Conservation (phyloP, 23 tunicate genomes). For the Halocynthia roretzi region DNA sequence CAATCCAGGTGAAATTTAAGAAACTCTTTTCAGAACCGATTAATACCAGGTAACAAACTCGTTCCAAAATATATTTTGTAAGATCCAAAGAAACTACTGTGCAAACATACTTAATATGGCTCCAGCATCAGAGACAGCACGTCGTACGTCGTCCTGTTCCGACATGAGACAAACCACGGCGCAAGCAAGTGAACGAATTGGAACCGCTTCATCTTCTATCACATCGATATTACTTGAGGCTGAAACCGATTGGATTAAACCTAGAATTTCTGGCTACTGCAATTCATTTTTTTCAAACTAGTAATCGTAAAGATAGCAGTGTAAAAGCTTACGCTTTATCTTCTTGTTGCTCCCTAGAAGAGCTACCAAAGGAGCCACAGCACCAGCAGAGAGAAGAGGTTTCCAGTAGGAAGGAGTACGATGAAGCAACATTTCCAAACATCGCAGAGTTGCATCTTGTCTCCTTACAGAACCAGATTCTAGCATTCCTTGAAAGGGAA, state of each 20-base stretch:
- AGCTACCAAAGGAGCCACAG: slow-evolving; percentile 47
- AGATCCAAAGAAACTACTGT: background rate
- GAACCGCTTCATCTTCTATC: slow-evolving; percentile 12
- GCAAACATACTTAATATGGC: slow-evolving; percentile 62
- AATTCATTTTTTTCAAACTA: background rate
- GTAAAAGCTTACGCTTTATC: background rate
- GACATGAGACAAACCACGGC: slow-evolving; percentile 85
- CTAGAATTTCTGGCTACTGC: background rate
- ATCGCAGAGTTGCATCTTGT: slow-evolving; percentile 77
- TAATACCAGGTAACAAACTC: too few species aligned
- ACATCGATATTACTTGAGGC: background rate
- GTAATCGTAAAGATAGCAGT: too few species aligned
- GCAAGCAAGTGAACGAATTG: slow-evolving; percentile 80
- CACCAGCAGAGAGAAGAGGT: slow-evolving; percentile 47
- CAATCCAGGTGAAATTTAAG: background rate
- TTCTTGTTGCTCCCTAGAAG: slow-evolving; percentile 33
- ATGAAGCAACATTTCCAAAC: slow-evolving; percentile 73
- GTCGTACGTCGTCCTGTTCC: slow-evolving; percentile 46
- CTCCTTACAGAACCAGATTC: slow-evolving; percentile 27
- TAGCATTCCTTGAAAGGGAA: slow-evolving; percentile 40
- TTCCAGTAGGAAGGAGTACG: slow-evolving; percentile 50
- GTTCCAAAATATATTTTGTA: too few species aligned
- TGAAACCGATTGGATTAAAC: background rate
- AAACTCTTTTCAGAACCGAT: too few species aligned
- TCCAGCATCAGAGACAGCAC: slow-evolving; percentile 44